Percentiles rank a stretch among this genome's conserved stretches.
These are phyloP conservation scores for Siderastrea radians DNA, from an alignment of 92 coral and sea anemone genomes.

Conservation along the genomic window DNA sequence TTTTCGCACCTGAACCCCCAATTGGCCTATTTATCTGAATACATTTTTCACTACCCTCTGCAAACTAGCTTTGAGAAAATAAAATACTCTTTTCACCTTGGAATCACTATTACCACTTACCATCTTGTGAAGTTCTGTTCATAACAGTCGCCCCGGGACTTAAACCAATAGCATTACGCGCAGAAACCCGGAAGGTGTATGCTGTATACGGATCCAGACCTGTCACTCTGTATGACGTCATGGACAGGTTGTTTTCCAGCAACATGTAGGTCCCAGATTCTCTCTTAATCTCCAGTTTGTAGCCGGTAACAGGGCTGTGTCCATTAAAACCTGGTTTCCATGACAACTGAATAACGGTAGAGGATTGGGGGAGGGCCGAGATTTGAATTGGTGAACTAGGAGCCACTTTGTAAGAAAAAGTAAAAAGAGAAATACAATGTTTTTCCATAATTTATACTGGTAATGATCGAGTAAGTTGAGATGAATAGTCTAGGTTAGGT, in stretches of 20 bases:
- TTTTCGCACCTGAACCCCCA: too few species aligned
- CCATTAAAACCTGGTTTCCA: conserved; percentile 96
- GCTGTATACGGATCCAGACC: conserved; percentile 74
- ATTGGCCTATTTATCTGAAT: too few species aligned
- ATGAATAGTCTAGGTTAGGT: neutral
- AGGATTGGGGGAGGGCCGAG: conserved; percentile 67
- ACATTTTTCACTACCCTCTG: too few species aligned
- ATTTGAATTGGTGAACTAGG: conserved; percentile 82
- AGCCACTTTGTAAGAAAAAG: conserved; percentile 61
- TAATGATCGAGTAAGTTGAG: neutral
- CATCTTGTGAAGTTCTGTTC: conserved; percentile 80
- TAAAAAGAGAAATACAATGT: neutral
- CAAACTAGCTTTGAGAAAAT: neutral
- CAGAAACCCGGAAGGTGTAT: conserved; percentile 75
- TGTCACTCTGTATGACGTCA: conserved; percentile 49
- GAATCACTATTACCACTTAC: conserved; percentile 34
- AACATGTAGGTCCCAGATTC: conserved; percentile 27
- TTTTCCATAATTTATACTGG: neutral
- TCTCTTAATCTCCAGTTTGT: conserved; percentile 67
- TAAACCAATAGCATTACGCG: conserved; percentile 81
- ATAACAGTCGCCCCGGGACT: conserved; percentile 62
- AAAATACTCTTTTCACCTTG: neutral
- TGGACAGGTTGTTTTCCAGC: conserved; percentile 25
- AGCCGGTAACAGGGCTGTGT: conserved; percentile 81
- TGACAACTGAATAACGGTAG: conserved; percentile 80